These are phyloP conservation scores for Cynoglossus semilaevis DNA, from an alignment of 2,113 vertebrate species.

Conservation along the genomic window DNA sequence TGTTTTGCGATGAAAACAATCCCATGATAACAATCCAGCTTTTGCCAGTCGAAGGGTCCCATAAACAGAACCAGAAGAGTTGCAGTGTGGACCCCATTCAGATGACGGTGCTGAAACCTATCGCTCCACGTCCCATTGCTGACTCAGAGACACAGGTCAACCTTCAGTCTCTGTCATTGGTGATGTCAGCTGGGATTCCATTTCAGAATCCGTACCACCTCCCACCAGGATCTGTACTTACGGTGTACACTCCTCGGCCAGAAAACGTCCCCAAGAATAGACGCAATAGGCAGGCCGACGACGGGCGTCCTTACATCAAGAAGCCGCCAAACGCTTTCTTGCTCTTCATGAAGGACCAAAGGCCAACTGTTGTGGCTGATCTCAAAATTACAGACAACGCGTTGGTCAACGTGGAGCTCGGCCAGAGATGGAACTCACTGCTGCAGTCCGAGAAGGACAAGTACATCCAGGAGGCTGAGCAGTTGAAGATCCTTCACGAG, in stretches of 20 bases:
- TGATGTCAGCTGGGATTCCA: too few species aligned
- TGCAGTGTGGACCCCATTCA: too few species aligned
- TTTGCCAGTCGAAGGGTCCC: too few species aligned
- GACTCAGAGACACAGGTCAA: too few species aligned
- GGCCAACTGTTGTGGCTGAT: not conserved
- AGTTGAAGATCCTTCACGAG: not conserved
- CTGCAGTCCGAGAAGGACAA: not conserved
- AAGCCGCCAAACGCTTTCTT: not conserved
- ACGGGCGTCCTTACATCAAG: not conserved
- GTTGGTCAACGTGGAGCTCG: not conserved
- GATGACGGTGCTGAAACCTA: too few species aligned
- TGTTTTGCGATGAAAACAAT: too few species aligned
- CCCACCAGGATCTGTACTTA: not conserved
- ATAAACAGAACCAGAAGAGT: too few species aligned
- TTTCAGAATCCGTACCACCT: not conserved
- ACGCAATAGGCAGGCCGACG: not conserved
- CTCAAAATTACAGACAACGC: not conserved
- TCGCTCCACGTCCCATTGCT: too few species aligned
- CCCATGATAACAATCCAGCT: too few species aligned
- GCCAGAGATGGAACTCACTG: not conserved
- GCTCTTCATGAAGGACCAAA: not conserved
- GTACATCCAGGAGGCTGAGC: not conserved
- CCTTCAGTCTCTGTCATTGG: too few species aligned
- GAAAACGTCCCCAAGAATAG: not conserved
- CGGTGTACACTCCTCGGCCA: not conserved